Base-by-base conservation (phyloP, 2,797 vertebrate genomes). In the Falco biarmicus region DNA sequence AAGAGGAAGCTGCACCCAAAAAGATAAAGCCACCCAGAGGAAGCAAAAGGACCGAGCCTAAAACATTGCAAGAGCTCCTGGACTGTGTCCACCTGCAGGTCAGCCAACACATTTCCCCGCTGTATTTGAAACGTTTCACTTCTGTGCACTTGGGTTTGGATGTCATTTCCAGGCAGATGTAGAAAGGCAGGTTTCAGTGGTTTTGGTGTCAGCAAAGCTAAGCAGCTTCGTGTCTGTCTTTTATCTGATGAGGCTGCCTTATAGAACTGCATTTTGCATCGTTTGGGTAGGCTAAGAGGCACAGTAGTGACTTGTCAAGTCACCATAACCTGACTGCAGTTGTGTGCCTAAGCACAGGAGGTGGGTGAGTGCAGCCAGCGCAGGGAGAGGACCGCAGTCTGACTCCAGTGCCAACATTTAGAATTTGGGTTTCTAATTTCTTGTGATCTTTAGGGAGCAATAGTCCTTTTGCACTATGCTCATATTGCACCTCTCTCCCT, bases 71-170 rank as follows among this genome's bases (percentile, higher is more conserved):
- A 89, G 99, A 99, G 65, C 98, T 99, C 81, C 91, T 99, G 61
- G 98, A 98, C 51, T 96, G 76, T 68, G 98, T 99, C 88, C 96
- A 98, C 79, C 96, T 99, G 77, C 98, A 99, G 99, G 99, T 99
- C 91, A 98, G 98, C 71, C 86, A 96, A 77, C 0, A 2, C 9
- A 5, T 87, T 85, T 64, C n/a, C 41, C 70, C 10, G 59, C 51
- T 86, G 13, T 28, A 2, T 41, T 50, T 77, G 37, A 59, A 94
- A 64, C 0, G 0, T 64, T 91, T 89, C 4, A 32, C 45, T 79
- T 90, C 47, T 60, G 16, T 60, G 82, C 0, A 0, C n/a, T 64
- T 0, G 0, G 54, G 65, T 81, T 74, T 86, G 60, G 53, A 53
- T 63, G 59, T 50, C 41, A 48, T 81, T 76, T 80, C 48, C 29